Base-by-base conservation (phyloP, 2,113 vertebrate genomes). In the Hippocampus abdominalis region DNA sequence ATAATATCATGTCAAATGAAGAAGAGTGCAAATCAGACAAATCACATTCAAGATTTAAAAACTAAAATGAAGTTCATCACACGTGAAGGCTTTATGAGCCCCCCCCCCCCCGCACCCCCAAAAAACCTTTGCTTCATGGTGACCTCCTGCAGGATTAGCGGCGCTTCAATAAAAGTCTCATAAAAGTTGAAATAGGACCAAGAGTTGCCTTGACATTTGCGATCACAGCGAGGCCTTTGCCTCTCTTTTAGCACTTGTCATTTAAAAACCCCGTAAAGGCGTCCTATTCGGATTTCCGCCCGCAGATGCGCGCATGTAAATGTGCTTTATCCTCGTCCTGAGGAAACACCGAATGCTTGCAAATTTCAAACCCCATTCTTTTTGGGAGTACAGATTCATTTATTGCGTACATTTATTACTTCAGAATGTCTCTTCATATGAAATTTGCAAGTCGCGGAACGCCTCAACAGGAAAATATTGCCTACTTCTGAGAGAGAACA, bases 201-300 rank as follows among this genome's bases (percentile, higher is more conserved):
- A 79, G 42, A 49, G 42, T 60, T 73, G 13, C 29, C 21, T 57
- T 75, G 77, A 81, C 76, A 79, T 81, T 81, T 81, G 4, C 21
- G 42, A 73, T 65, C 36, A 48, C 16, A 54, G 51, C 51, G 51
- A 60, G 53, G 63, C 65, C 72, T 72, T 74, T 53, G 48, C 70
- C 69, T 36, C 49, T 49, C 71, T 62, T 79, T 76, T 57, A 75
- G 56, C 67, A 71, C 69, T 42, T 73, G 64, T 81, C 68, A 56
- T 78, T 67, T 68, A 8, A 64, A 44, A 23, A 46, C 51, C 27
- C 12, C 18, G 67, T 70, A 72, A 75, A 75, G n/a, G n/a, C 23
- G 12, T 4, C 48, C 49, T 18, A 80, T 65, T 70, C 66, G 25
- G 39, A 23, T 66, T 77, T 68, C 46, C 5, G 64, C 75, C 66